Evolutionary conservation across 2,888 invertebrate genomes (phyloP).

Genomic region (Metopia argyrocephala): DNA sequence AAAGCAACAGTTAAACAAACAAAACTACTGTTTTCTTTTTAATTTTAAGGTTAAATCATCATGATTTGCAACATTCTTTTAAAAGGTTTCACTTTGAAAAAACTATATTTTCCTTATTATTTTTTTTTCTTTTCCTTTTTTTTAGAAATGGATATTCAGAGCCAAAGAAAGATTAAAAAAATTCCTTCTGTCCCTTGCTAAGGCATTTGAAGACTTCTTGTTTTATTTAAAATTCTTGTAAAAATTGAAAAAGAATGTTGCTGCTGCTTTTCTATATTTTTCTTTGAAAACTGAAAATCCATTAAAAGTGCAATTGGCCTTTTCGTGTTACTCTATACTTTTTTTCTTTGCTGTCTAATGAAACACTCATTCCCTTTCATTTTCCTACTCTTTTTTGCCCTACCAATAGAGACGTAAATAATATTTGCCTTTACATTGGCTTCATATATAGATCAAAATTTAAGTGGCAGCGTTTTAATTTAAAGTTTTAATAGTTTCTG

Average conservation of each 20-base stretch:
- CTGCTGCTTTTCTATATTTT: no score
- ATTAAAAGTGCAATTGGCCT: conserved; percentile 53
- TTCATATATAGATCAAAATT: conserved; percentile 54
- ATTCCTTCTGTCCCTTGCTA: no score
- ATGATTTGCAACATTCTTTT: neutral
- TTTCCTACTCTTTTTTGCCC: neutral
- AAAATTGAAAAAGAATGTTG: no score
- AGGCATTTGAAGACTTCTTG: no score
- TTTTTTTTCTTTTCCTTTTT: no score
- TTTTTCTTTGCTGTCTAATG: no score
- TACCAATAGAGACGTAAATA: neutral
- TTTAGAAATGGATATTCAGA: no score
- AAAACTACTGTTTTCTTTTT: neutral
- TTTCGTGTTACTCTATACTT: conserved; percentile 36
- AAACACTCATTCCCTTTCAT: neutral
- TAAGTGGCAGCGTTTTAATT: conserved; percentile 34
- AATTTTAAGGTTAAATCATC: neutral
- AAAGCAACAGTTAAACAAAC: neutral
- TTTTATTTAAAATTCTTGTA: no score
- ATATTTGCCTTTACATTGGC: conserved; percentile 22
- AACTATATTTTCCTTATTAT: no score
- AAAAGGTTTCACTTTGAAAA: no score
- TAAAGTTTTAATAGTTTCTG: neutral
- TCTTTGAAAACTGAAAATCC: conserved; percentile 41
- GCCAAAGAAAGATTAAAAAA: no score